Evolutionary conservation across 37 sponge, comb jelly and placozoan species (phyloP), one percentile per base, ranked within the genome.

Genomic region (Beroe ovata): DNA sequence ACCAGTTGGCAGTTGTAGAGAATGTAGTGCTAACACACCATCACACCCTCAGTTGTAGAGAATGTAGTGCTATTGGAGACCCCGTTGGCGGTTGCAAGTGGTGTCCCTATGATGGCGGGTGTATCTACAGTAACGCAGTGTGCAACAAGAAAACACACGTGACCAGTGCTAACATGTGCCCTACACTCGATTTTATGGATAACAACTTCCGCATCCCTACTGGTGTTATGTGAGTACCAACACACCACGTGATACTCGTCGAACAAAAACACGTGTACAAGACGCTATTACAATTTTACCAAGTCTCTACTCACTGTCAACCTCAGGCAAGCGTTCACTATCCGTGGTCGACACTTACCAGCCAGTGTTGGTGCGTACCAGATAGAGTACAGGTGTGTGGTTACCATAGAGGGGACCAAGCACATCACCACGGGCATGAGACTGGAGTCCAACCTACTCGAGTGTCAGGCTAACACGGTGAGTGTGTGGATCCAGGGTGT

Each of bases 101-200:
- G 84, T 77, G 84, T 26, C 84, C 84, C 47, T 77, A 77, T 29
- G 84, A 77, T 40, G 84, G 84, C 0, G 84, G 84, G 16, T 77
- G 84, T 25, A 77, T 77, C 54, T 77, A 77, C 84, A 30, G 41
- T 8, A 42, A 21, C 29, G 42, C 6, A 36, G 33, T 42, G 84
- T 77, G 84, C 28, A 77, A 36, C 38, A 77, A 42, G 54, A 35
- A 36, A 16, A 77, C 42, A 23, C 54, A 39, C 42, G 84, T 77
- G 42, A 77, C 84, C 84, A 77, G 84, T 40, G 84, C 33, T 25
- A 77, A 77, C 33, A 54, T 77, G 47, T 77, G 84, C 38, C 84
- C 84, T 25, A 77, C 54, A 3, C 47, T 77, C 22, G 84, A 77
- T 20, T 77, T 33, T 26, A 54, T 77, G 47, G 84, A 66, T 4